A percentile compares a stretch with the other conserved stretches of the same genome.
Evolutionary conservation across 2,888 invertebrate genomes (phyloP).

Genomic region (Drosophila helvetica): DNA sequence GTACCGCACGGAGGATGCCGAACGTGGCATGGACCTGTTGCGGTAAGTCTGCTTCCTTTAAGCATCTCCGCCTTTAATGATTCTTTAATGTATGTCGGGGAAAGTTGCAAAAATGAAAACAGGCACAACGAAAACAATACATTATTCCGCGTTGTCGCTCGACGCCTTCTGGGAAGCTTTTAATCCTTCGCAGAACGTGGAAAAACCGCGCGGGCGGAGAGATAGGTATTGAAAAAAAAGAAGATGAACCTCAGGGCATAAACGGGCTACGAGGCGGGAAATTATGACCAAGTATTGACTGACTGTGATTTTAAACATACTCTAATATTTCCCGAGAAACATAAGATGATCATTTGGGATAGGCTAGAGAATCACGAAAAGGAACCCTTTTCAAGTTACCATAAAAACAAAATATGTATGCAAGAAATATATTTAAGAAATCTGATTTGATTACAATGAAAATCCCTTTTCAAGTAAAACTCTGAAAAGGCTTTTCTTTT

Average conservation of each 20-base stretch:
- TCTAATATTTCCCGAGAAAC: neutral
- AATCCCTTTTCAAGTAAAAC: too few species aligned
- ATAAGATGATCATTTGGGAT: too few species aligned
- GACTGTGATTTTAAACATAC: neutral
- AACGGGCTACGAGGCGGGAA: slow-evolving; percentile 4
- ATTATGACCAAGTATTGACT: neutral
- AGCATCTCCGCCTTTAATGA: neutral
- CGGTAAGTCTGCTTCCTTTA: slow-evolving; percentile 69
- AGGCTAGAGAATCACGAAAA: too few species aligned
- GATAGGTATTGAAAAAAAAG: too few species aligned
- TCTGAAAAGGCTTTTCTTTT: too few species aligned
- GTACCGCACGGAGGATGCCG: slow-evolving; percentile 79
- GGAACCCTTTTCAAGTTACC: too few species aligned
- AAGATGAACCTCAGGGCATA: slow-evolving; percentile 37
- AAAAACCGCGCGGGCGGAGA: slow-evolving; percentile 1
- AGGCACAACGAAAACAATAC: slow-evolving; percentile 29
- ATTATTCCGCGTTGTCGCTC: slow-evolving; percentile 39
- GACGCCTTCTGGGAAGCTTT: slow-evolving; percentile 34
- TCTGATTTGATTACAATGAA: too few species aligned
- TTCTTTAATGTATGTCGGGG: slow-evolving; percentile 5
- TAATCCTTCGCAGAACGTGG: slow-evolving; percentile 22
- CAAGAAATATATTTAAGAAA: too few species aligned
- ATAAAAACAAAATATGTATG: too few species aligned
- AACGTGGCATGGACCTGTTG: slow-evolving; percentile 81
- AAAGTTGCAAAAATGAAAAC: slow-evolving; percentile 17